phyloP scores from a whole-genome alignment of 92 coral and sea anemone species.

The Desmophyllum pertusum region DNA sequence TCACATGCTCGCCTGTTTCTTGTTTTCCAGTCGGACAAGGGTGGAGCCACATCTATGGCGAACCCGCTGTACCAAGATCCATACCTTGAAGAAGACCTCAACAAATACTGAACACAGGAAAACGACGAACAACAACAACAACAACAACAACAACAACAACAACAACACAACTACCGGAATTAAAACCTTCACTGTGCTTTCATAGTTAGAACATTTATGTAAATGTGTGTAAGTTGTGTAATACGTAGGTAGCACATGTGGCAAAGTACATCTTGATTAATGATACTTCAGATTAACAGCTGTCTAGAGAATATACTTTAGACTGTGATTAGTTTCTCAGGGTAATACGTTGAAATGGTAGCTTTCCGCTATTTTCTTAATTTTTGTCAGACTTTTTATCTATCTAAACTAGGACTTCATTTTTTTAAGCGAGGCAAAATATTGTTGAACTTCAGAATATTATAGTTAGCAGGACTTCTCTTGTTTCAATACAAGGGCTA shows the following conservation, averaged over 20 bases:
- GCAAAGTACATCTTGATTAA: not conserved
- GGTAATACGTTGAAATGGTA: not conserved
- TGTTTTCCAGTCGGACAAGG: constrained; percentile 79
- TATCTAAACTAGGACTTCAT: not conserved
- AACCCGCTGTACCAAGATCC: constrained; percentile 99
- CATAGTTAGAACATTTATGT: not conserved
- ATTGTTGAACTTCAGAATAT: not conserved
- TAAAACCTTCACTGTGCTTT: not conserved
- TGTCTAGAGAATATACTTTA: not conserved
- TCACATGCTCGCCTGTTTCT: not conserved
- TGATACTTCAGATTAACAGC: not conserved
- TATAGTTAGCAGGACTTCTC: not conserved
- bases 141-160: too few relatives aligned
- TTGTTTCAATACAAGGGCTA: not conserved
- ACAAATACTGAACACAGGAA: constrained; percentile 50
- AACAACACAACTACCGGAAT: not conserved
- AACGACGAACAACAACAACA: not conserved
- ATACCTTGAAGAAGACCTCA: constrained; percentile 90
- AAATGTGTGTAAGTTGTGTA: not conserved
- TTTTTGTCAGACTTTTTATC: not conserved
- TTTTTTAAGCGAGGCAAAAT: not conserved
- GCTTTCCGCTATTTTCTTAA: not conserved
- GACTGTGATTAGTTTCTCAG: not conserved
- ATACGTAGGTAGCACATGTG: not conserved
- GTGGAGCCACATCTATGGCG: constrained; percentile 97